Base-by-base conservation (phyloP, 2,797 vertebrate genomes). In the Okamejei kenojei region DNA sequence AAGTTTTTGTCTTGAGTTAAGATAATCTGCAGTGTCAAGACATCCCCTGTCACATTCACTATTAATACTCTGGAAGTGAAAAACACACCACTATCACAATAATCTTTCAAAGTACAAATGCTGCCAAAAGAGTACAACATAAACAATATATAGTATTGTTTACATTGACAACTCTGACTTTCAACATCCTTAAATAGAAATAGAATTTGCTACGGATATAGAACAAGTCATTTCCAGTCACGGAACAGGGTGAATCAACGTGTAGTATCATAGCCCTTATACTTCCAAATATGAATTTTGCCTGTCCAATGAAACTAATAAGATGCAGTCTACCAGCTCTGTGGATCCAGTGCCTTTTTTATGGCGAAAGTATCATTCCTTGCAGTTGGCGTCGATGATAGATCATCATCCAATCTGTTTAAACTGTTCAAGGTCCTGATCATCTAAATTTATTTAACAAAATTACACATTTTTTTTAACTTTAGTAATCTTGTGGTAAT, bases 121-220 rank as follows among this genome's bases (percentile, higher is more conserved):
- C 82, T 86, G 82, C 13, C 54, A 63, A 82, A 32, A 65, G 58
- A 65, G n/a, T 84, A 61, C 17, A n/a, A 32, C 15, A 17, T 32
- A 63, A 88, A 21, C n/a, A 63, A 88, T 65, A 32, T 65, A 65
- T 65, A 17, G 84, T 65, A 17, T 88, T 32, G 58, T 86, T 86
- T 88, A 65, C 63, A 65, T 88, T 88, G 32, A 65, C 58, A 88
- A 11, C n/a, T 35, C 61, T 88, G 84, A 65, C 61, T 63, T 88
- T 88, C 84, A 88, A n/a, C 63, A n/a, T 65, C 61, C 84, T 88
- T 65, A 88, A 88, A 88, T 65, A 88, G 82, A 65, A 86, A 86
- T 65, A 65, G 29, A n/a, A 88, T 88, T 13, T 32, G 29, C 61
- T 88, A 63, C 65, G 32, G 65, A 88, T 65, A 88, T 13, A 5